phyloP scores from a whole-genome alignment of 2,113 vertebrate species.

The Leptosomus discolor region DNA sequence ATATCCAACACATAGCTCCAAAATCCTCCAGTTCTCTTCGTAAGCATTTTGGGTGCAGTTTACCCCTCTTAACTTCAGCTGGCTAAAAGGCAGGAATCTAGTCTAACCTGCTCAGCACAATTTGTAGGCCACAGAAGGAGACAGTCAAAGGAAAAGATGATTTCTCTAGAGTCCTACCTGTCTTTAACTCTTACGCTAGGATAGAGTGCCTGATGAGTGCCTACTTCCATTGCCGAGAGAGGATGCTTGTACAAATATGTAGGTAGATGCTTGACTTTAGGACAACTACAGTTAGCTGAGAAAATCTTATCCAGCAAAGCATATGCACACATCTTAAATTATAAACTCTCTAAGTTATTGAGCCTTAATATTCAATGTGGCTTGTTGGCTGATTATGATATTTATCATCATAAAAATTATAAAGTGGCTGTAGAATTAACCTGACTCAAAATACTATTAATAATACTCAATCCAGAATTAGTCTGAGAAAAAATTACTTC shows the following conservation, averaged over 20 bases:
- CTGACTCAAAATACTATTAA: not conserved
- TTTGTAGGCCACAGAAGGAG: not conserved
- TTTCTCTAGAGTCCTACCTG: not conserved
- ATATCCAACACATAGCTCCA: not conserved
- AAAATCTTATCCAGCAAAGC: not conserved
- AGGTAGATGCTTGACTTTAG: not conserved
- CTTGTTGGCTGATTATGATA: not conserved
- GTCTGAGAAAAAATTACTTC: not conserved
- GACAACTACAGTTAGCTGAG: not conserved
- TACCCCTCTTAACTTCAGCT: not conserved
- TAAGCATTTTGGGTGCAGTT: not conserved
- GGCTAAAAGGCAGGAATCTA: not conserved
- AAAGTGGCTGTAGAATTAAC: not conserved
- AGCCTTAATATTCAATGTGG: not conserved
- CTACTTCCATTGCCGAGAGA: not conserved
- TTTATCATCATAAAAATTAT: constrained; percentile 11
- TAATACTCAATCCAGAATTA: not conserved
- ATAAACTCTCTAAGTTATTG: not conserved
- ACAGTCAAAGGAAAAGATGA: not conserved
- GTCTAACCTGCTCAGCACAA: not conserved
- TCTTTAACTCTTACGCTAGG: not conserved
- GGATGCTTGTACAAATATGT: not conserved
- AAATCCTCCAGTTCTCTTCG: not conserved
- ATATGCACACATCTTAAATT: not conserved
- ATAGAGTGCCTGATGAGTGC: not conserved